Percentiles rank a stretch among this genome's conserved stretches.
phyloP scores from a whole-genome alignment of 2,888 invertebrate species.

The Anaspis maculata region DNA sequence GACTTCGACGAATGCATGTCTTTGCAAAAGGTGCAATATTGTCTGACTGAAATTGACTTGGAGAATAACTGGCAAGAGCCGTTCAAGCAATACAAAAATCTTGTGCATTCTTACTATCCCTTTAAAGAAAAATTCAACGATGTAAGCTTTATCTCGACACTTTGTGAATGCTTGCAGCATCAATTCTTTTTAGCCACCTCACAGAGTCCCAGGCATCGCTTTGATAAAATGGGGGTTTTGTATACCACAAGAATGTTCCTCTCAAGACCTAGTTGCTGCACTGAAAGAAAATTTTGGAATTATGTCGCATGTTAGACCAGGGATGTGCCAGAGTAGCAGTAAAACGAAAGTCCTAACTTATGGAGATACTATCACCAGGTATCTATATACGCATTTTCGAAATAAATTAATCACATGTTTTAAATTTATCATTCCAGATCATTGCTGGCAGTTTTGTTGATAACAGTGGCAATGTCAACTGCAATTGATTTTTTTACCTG shows the following conservation, averaged over 20 bases:
- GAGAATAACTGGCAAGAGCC: constrained; percentile 26
- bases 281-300: constrained; percentile 38
- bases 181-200: constrained; percentile 44
- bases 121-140: constrained; percentile 48
- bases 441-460: no score
- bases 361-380: no score
- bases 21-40: constrained; percentile 47
- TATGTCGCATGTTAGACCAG: constrained; percentile 21
- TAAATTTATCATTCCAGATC: no score
- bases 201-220: constrained; percentile 51
- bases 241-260: constrained; percentile 49
- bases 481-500: no score
- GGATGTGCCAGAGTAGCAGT: constrained; percentile 25
- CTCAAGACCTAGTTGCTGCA: constrained; percentile 45
- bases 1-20: constrained; percentile 62
- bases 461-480: no score
- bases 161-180: constrained; percentile 9
- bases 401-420: no score
- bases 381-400: no score
- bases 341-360: no score
- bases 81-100: constrained; percentile 35
- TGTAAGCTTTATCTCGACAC: constrained; percentile 39
- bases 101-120: constrained; percentile 48
- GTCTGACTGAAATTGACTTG: constrained; percentile 52
- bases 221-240: constrained; percentile 53